These are phyloP conservation scores for Anthonomus grandis DNA, from an alignment of 1,140 invertebrate genomes.

Conservation along the genomic window DNA sequence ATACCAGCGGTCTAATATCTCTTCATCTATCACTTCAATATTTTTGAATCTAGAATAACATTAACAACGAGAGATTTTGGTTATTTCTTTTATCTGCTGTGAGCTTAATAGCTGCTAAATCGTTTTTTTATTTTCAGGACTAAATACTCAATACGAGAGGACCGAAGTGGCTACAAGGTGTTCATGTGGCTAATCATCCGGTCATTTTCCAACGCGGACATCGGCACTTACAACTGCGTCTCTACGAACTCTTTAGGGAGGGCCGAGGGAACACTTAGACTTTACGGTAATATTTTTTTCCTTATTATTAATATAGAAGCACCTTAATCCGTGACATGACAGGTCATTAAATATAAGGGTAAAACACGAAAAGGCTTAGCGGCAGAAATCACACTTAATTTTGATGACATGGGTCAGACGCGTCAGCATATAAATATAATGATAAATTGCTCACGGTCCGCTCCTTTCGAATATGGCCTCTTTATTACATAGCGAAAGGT, in stretches of 20 bases:
- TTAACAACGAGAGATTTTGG: too few species aligned
- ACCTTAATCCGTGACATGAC: not conserved
- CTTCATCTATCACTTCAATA: too few species aligned
- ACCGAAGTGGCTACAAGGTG: constrained; percentile 74
- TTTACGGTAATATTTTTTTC: constrained; percentile 70
- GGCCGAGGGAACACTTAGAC: constrained; percentile 76
- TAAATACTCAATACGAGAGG: constrained; percentile 79
- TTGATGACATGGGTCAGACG: constrained; percentile 16
- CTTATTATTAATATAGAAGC: not conserved
- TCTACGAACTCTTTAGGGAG: constrained; percentile 85
- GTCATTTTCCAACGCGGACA: constrained; percentile 72
- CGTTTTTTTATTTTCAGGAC: constrained; percentile 54
- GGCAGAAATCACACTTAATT: constrained; percentile 19
- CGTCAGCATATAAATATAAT: constrained; percentile 15
- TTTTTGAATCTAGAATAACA: too few species aligned
- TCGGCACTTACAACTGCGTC: constrained; percentile 87
- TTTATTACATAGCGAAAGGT: not conserved
- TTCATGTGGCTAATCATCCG: constrained; percentile 80
- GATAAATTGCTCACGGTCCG: not conserved
- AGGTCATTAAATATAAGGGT: not conserved
- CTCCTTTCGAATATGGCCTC: constrained; percentile 5
- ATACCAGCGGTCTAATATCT: too few species aligned
- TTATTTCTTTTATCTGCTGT: not conserved
- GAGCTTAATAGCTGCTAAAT: not conserved
- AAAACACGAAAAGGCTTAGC: not conserved